Conservation (phyloP, 2,797 vertebrate genomes). For the Ataeniobius toweri region DNA sequence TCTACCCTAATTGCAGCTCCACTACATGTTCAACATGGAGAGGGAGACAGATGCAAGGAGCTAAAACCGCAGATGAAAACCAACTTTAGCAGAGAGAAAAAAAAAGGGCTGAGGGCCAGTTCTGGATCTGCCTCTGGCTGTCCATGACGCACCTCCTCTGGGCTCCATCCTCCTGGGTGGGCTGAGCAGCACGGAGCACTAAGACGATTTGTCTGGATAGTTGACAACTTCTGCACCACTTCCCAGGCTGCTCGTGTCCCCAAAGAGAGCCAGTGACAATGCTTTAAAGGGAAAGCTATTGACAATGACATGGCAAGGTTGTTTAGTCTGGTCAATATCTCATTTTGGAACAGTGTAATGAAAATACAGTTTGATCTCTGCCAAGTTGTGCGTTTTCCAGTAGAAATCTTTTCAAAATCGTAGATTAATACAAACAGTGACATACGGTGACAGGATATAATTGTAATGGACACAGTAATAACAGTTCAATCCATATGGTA, state of each 20-base stretch:
- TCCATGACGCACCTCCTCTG: constrained; percentile 68
- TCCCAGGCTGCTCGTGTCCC: constrained; percentile 52
- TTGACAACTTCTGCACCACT: constrained; percentile 64
- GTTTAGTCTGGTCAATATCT: constrained; percentile 36
- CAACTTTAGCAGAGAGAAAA: constrained; percentile 16
- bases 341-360: constrained; percentile 24
- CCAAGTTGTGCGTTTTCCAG: not conserved
- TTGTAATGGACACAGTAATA: not conserved
- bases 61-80: constrained; percentile 36
- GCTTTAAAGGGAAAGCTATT: constrained; percentile 44
- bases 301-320: constrained; percentile 52
- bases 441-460: not conserved
- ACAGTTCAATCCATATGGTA: not conserved
- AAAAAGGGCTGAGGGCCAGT: constrained; percentile 48
- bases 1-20: constrained; percentile 49
- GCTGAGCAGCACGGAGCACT: constrained; percentile 45
- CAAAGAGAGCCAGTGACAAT: constrained; percentile 57
- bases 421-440: not conserved
- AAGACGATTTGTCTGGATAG: constrained; percentile 66
- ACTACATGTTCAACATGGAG: constrained; percentile 29
- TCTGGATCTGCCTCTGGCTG: constrained; percentile 63
- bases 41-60: constrained; percentile 19
- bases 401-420: not conserved
- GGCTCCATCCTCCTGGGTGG: constrained; percentile 66
- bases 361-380: constrained; percentile 15